Evolutionary conservation across 2,888 invertebrate genomes (phyloP).

Genomic region (Standfussiana lucernea): DNA sequence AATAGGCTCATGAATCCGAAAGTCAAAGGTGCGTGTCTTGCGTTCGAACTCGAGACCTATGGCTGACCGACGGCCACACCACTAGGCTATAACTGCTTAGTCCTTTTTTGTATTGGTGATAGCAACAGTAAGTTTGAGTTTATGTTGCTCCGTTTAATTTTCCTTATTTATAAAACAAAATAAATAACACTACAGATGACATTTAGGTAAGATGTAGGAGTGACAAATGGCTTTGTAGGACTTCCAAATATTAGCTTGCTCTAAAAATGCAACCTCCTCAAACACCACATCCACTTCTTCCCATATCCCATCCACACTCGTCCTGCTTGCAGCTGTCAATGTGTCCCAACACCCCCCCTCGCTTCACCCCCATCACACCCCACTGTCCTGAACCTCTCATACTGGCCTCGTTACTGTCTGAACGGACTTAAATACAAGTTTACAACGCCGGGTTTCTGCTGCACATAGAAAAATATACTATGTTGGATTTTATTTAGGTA

Average conservation of each 20-base stretch:
- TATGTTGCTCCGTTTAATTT: not conserved
- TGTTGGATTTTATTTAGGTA: conserved; percentile 51
- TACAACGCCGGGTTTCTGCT: conserved; percentile 37
- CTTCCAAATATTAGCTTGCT: not conserved
- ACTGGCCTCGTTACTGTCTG: conserved; percentile 67
- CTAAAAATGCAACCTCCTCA: not conserved
- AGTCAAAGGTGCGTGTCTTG: no score
- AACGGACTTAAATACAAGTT: conserved; percentile 68
- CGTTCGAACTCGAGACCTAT: no score
- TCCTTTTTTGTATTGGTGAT: not conserved
- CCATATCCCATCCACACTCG: conserved; percentile 26
- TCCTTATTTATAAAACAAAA: not conserved
- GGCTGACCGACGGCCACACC: no score
- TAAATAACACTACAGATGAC: not conserved
- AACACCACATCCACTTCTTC: conserved; percentile 43
- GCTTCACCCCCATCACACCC: not conserved
- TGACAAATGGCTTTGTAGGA: no score
- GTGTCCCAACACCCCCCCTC: conserved; percentile 45
- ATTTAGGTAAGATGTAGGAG: not conserved
- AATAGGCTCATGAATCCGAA: no score
- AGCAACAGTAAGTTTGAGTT: not conserved
- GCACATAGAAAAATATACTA: conserved; percentile 51
- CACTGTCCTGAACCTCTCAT: conserved; percentile 50
- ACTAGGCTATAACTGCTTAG: no score
- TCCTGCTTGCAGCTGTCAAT: conserved; percentile 68